Evolutionary conservation across 2,113 vertebrate genomes (phyloP), one percentile per base, ranked within the genome.

Genomic region (Heliornis fulica): DNA sequence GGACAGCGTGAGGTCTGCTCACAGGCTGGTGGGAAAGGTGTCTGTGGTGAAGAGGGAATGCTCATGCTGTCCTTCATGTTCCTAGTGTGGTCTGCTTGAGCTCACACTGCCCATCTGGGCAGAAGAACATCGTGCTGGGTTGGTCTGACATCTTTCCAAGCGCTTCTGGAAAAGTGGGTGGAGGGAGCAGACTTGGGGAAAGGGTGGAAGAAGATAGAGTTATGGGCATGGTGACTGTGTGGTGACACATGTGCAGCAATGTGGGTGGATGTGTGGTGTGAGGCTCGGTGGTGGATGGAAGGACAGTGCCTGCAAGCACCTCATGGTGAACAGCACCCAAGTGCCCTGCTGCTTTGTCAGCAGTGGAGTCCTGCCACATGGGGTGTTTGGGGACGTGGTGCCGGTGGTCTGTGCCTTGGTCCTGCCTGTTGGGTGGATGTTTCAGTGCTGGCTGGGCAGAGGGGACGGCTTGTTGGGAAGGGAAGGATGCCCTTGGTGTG

Each of bases 321-420:
- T 64, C 2, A 0, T 19, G 69, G 64, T n/a, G n/a, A n/a, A n/a
- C n/a, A n/a, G n/a, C n/a, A n/a, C n/a, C n/a, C n/a, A n/a, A n/a
- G n/a, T n/a, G n/a, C n/a, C n/a, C n/a, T n/a, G n/a, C n/a, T n/a
- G n/a, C 41, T 66, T 59, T 32, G 64, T 41, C 1, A 4, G 80
- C 9, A 14, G 22, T 11, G 2, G 26, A 38, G 51, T 43, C 38
- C 29, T 48, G 25, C 45, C 2, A 2, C 2, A 1, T 38, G 10
- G 17, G 22, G 63, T 32, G 43, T 32, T 32, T 0, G 0, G n/a
- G 68, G 28, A 5, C 5, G 31, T 0, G 0, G 21, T 22, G 59
- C 48, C 45, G 1, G 0, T 46, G 26, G 13, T n/a, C 26, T 7
- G 32, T 26, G 36, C 60, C 64, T 59, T 28, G 3, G 31, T 31